A percentile compares a stretch with the other conserved stretches of the same genome.
phyloP scores from a whole-genome alignment of 2,888 invertebrate species.

The Andrena fulva region DNA sequence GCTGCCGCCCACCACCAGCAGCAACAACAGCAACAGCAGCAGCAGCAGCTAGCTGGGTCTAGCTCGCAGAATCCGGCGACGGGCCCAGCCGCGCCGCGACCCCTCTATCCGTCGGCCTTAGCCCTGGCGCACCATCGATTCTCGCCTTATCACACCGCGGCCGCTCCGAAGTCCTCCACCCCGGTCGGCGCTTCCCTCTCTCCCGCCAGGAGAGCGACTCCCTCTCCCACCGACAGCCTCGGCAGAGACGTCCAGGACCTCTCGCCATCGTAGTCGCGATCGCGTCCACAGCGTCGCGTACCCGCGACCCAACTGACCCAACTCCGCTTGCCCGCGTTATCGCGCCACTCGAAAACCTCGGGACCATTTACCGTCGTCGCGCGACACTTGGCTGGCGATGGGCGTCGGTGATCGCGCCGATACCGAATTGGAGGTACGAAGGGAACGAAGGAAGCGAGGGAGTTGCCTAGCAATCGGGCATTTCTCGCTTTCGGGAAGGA shows the following conservation, averaged over 20 bases:
- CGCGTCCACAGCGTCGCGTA: not conserved
- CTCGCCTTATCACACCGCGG: constrained; percentile 83
- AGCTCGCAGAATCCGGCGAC: constrained; percentile 80
- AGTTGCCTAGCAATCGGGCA: not conserved
- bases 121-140: constrained; percentile 84
- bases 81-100: constrained; percentile 80
- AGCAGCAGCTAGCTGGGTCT: constrained; percentile 87
- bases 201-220: constrained; percentile 80
- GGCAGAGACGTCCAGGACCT: constrained; percentile 82
- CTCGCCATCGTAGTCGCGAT: constrained; percentile 81
- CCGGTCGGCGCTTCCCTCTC: constrained; percentile 79
- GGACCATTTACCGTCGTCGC: constrained; percentile 43
- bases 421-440: not conserved
- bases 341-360: constrained; percentile 47
- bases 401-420: not conserved
- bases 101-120: constrained; percentile 81
- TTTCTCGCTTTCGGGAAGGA: not conserved
- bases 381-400: not conserved
- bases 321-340: not conserved
- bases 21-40: constrained; percentile 86
- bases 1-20: constrained; percentile 85
- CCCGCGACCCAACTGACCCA: not conserved
- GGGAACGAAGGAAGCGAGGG: not conserved
- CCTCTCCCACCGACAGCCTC: constrained; percentile 83
- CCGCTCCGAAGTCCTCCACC: constrained; percentile 77